phyloP scores from a whole-genome alignment of 2,888 invertebrate species.

The Tromatobia lineatoria region DNA sequence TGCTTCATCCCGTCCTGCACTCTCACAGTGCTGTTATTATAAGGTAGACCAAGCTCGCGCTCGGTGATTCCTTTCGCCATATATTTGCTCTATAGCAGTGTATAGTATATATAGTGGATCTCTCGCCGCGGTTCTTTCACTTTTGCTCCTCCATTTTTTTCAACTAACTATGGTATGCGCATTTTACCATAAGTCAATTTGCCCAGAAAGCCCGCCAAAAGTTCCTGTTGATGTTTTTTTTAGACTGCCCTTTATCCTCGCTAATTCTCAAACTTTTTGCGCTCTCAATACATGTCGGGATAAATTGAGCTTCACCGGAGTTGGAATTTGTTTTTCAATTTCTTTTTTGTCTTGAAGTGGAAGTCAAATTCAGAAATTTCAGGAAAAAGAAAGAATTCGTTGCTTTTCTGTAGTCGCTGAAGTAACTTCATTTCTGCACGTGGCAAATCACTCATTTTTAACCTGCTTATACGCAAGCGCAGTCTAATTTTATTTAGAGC shows the following conservation, averaged over 20 bases:
- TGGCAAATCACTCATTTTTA: no score
- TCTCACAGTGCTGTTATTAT: conserved; percentile 75
- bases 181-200: conserved; percentile 37
- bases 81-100: conserved; percentile 19
- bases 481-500: no score
- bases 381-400: not conserved
- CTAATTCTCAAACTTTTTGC: conserved; percentile 18
- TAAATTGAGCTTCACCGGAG: not conserved
- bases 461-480: no score
- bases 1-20: conserved; percentile 20
- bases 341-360: no score
- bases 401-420: not conserved
- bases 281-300: conserved; percentile 13
- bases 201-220: conserved; percentile 9
- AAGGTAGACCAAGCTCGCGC: conserved; percentile 74
- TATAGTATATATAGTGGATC: conserved; percentile 1
- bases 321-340: not conserved
- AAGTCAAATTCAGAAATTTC: not conserved
- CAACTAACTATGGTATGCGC: conserved; percentile 17
- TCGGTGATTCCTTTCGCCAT: conserved; percentile 63
- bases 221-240: conserved; percentile 9
- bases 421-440: no score
- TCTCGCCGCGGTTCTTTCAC: conserved; percentile 7
- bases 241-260: not conserved
- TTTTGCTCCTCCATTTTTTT: conserved; percentile 16